Conservation (phyloP, 2,888 invertebrate genomes). For the Cyaniris semiargus region DNA sequence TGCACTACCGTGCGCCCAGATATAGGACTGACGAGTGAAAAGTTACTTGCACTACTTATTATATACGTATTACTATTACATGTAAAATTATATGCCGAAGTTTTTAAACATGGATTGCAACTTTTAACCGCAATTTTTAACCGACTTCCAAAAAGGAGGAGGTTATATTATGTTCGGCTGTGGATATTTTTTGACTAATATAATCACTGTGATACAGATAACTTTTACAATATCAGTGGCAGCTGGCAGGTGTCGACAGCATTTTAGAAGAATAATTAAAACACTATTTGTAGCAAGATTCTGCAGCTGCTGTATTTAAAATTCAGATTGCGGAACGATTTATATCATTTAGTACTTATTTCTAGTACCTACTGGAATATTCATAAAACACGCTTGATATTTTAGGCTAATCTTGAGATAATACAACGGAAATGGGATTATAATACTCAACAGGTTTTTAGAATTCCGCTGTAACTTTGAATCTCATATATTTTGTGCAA, state of each 20-base stretch:
- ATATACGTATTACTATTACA: background rate
- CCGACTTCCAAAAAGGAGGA: no score
- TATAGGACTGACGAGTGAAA: background rate
- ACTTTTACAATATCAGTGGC: background rate
- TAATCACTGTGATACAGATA: background rate
- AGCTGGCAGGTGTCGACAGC: background rate
- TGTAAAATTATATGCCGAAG: background rate
- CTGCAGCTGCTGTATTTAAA: background rate
- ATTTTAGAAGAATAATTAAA: conserved; percentile 2
- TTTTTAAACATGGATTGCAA: no score
- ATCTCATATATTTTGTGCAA: background rate
- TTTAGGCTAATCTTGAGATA: background rate
- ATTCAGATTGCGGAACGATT: background rate
- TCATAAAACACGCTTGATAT: background rate
- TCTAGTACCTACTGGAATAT: background rate
- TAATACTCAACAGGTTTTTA: background rate
- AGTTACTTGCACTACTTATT: background rate
- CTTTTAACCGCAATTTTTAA: no score
- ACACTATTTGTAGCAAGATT: background rate
- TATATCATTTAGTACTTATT: background rate
- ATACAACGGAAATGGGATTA: background rate
- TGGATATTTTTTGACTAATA: no score
- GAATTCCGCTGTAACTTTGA: background rate
- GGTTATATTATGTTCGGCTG: no score
- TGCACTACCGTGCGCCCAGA: no score